phyloP scores from a whole-genome alignment of 2,888 invertebrate genomes.

The Epinotia bilunana region DNA sequence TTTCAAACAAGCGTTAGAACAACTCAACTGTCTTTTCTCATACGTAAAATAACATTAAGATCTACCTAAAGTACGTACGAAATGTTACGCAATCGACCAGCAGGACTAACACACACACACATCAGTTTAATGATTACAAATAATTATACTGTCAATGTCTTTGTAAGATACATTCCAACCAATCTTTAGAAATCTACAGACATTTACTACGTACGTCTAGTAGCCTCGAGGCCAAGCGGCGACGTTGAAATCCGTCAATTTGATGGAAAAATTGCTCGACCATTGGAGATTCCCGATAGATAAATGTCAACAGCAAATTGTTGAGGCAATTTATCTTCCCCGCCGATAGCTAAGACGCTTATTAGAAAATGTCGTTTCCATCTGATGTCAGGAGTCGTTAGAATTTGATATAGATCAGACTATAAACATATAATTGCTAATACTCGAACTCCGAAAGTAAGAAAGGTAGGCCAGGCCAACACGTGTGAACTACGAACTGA shows the following conservation, averaged over 20 bases:
- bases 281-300: conserved; percentile 52
- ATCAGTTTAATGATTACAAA: background rate
- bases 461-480: too few species aligned
- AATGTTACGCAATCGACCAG: too few species aligned
- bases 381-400: background rate
- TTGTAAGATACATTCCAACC: background rate
- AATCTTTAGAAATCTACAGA: background rate
- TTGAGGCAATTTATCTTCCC: conserved; percentile 54
- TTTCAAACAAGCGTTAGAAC: too few species aligned
- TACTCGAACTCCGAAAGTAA: background rate
- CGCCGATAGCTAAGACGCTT: conserved; percentile 46
- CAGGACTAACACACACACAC: too few species aligned
- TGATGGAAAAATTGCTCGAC: conserved; percentile 55
- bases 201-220: background rate
- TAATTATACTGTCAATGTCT: background rate
- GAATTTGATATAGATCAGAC: background rate
- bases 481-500: too few species aligned
- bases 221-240: background rate
- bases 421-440: background rate
- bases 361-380: conserved; percentile 26
- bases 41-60: too few species aligned
- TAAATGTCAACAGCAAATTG: conserved; percentile 54
- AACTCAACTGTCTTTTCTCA: too few species aligned
- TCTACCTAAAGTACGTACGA: too few species aligned
- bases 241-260: conserved; percentile 48